Base-by-base conservation (phyloP, 92 coral and sea anemone genomes). In the Micromussa lordhowensis region DNA sequence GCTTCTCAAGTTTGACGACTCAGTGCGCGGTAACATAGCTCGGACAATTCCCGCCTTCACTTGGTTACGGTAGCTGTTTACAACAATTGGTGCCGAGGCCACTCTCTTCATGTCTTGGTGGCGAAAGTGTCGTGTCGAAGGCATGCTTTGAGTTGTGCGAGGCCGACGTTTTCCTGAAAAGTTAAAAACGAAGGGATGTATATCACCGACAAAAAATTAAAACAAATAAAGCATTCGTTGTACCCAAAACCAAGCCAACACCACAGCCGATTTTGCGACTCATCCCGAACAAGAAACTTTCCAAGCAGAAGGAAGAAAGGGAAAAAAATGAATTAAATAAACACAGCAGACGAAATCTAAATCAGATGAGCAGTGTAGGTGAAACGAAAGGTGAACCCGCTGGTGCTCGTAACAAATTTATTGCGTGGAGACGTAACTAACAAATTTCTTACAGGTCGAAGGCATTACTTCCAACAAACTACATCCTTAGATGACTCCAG, bases 111-210 rank as follows among this genome's bases (percentile, higher is more conserved):
- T 59, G 54, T 88, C 91, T 75, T 83, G 87, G 71, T 78, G 80
- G 79, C 93, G 92, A 13, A 79, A 81, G 34, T 73, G 86, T 31
- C 94, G 95, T 57, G 82, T 51, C 61, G 95, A 90, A 26, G 94
- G 92, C 48, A 95, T 87, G 88, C 98, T 93, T 79, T 96, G 99
- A 31, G 97, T 91, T 24, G 99, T 96, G 85, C 92, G 95, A 19
- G 99, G 99, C 28, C 99, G 96, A 69, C 90, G 91, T 85, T 90
- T 92, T 80, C 96, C 98, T 95, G 75, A 48, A 72, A 26, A 80
- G 30, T 63, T 22, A 64, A 87, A 3, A 71, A n/a, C 13, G 57
- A 34, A 21, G 24, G 32, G 40, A 14, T 4, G 51, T 16, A 53
- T 53, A 15, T 5, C 0, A 44, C 12, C 51, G 13, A 44, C 8